phyloP scores from a whole-genome alignment of 2,797 vertebrate species.

The Muscicapa striata region DNA sequence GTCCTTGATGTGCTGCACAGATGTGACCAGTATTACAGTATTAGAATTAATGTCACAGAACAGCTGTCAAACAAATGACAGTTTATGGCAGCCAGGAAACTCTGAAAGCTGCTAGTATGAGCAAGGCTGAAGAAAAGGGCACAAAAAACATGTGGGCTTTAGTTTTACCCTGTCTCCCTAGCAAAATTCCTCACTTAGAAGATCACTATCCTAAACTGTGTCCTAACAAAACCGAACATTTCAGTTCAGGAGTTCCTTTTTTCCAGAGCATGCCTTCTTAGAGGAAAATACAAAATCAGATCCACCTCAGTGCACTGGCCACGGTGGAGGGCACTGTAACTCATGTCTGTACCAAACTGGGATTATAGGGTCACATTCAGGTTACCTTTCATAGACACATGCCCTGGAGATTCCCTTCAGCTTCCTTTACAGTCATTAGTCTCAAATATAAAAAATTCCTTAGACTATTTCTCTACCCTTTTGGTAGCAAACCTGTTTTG shows the following conservation, averaged over 20 bases:
- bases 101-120: neutral
- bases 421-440: neutral
- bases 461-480: neutral
- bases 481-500: neutral
- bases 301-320: neutral
- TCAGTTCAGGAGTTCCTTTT: neutral
- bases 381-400: neutral
- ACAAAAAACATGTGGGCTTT: neutral
- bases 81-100: neutral
- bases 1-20: neutral
- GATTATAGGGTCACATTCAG: neutral
- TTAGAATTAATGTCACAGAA: neutral
- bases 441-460: neutral
- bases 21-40: neutral
- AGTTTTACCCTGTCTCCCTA: neutral
- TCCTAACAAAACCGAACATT: neutral
- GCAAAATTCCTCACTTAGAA: neutral
- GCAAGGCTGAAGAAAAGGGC: neutral
- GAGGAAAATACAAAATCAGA: neutral
- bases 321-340: neutral
- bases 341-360: neutral
- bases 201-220: neutral
- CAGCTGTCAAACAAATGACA: neutral
- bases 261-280: neutral
- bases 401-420: neutral